Evolutionary conservation across 2,888 invertebrate genomes (phyloP).

Genomic region (Hyles lineata): DNA sequence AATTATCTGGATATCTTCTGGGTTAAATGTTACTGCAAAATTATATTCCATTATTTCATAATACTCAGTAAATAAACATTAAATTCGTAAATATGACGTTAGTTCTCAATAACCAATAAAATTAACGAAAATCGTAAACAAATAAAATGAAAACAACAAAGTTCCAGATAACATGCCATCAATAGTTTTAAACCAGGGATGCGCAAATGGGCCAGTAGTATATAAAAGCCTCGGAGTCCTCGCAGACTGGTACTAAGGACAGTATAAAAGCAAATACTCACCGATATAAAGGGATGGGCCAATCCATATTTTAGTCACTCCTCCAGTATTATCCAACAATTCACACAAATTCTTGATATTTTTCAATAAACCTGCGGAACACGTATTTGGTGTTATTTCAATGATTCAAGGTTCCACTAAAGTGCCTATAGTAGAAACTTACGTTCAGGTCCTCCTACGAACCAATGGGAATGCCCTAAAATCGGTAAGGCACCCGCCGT

Average conservation of each 20-base stretch:
- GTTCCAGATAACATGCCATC: too few species aligned
- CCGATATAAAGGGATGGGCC: constrained; percentile 68
- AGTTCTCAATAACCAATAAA: too few species aligned
- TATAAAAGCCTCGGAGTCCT: too few species aligned
- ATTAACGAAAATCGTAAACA: too few species aligned
- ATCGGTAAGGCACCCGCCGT: constrained; percentile 60
- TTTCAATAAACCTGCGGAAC: constrained; percentile 4
- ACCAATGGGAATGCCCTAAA: constrained; percentile 71
- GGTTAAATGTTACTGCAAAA: constrained; percentile 62
- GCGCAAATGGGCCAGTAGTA: too few species aligned
- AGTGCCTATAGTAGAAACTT: background rate
- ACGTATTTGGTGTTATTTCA: background rate
- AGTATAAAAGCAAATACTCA: constrained; percentile 41
- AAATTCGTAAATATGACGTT: too few species aligned
- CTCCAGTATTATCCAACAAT: constrained; percentile 51
- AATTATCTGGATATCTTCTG: constrained; percentile 68
- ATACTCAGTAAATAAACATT: constrained; percentile 4
- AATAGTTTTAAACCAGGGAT: too few species aligned
- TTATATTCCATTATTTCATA: background rate
- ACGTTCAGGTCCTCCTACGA: constrained; percentile 73
- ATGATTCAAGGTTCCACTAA: background rate
- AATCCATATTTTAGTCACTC: constrained; percentile 62
- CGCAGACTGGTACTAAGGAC: background rate
- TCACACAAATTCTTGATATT: constrained; percentile 16
- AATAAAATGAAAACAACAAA: too few species aligned